A percentile compares a stretch with the other conserved stretches of the same genome.
Conservation (phyloP, 2,888 invertebrate genomes). For the Salticus scenicus region DNA sequence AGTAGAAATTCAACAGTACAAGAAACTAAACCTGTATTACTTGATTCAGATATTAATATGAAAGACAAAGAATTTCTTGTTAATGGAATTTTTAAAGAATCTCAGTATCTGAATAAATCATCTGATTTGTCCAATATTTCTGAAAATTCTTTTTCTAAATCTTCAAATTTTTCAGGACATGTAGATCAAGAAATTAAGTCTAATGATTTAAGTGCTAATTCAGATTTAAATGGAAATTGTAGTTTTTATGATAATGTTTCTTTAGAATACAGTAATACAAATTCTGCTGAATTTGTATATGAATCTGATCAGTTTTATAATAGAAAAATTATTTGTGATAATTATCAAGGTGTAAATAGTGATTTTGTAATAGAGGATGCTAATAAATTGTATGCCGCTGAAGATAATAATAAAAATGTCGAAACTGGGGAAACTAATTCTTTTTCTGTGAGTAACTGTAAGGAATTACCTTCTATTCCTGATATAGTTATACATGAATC, state of each 20-base stretch:
- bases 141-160: slow-evolving; percentile 7
- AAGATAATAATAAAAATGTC: too few relatives aligned
- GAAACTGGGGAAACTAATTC: background rate
- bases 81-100: background rate
- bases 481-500: slow-evolving; percentile 49
- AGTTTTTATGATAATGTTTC: background rate
- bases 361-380: too few relatives aligned
- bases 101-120: background rate
- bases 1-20: slow-evolving; percentile 10
- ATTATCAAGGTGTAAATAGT: too few relatives aligned
- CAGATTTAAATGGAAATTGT: background rate
- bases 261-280: background rate
- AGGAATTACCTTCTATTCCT: slow-evolving; percentile 16
- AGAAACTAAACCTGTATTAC: background rate
- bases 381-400: too few relatives aligned
- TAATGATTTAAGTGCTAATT: background rate
- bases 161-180: background rate
- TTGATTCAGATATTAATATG: background rate
- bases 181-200: background rate
- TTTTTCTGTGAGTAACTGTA: background rate
- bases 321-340: background rate
- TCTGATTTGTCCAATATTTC: slow-evolving; percentile 9
- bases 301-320: background rate
- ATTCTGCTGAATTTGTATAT: background rate
- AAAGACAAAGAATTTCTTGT: background rate